Base-by-base conservation (phyloP, 2,797 vertebrate species). In the Geotrypetes seraphini region DNA sequence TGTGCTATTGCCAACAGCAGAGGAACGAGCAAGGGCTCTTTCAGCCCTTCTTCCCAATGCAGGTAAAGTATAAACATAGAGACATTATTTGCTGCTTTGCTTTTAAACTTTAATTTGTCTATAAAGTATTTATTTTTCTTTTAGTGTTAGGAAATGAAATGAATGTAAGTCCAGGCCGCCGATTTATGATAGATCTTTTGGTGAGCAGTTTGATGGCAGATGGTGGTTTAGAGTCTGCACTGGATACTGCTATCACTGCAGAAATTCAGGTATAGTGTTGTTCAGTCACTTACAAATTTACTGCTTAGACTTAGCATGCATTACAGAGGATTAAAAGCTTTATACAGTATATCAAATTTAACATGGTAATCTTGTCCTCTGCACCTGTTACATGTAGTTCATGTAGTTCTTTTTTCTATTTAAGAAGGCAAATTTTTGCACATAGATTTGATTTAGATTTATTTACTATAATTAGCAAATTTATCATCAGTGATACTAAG, bases 191-290 rank as follows among this genome's bases (percentile, higher is more conserved):
- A 22, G 96, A 99, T 63, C 78, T 99, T 17, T 59, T 99, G 64
- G 96, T 99, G 60, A 94, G 95, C 82, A 99, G 96, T 66, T 61
- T 99, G 52, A 98, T 99, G 96, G 95, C 95, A 10, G 96, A 98
- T 18, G 96, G 96, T 31, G 96, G 96, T 6, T 64, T 99, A 35
- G 96, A 99, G 45, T 99, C 93, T 7, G 96, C 96, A 1, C 69
- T 99, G 26, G 90, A 89, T 4, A 92, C 96, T 22, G 96, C 96
- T 45, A 96, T 99, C 53, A 91, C 92, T 23, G 93, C 96, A n/a
- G 96, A 99, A 76, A 96, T 99, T 43, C 91, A 97, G 95, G 96
- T 98, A 63, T 2, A 16, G 8, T n/a, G n/a, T n/a, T n/a, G n/a
- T n/a, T n/a, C n/a, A n/a, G n/a, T n/a, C n/a, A n/a, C n/a, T n/a